Base-by-base conservation (phyloP, 92 coral and sea anemone genomes). In the Epizoanthus scotinus region DNA sequence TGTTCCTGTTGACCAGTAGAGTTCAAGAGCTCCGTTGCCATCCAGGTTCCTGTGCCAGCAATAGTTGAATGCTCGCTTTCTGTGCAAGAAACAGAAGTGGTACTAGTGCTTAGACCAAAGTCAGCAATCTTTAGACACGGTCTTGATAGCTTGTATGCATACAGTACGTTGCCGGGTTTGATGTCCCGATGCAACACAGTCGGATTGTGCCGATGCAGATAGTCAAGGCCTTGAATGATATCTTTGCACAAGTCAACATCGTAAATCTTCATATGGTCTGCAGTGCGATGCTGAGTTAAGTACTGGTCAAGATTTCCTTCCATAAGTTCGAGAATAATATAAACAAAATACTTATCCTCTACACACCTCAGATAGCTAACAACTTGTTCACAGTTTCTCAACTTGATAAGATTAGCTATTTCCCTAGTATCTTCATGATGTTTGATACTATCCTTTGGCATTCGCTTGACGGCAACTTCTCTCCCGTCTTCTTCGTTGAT, bases 281-380 rank as follows among this genome's bases (percentile, higher is more conserved):
- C 29, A 9, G 44, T 44, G 9, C 49, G 49, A 19, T 24, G 22
- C 25, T 19, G n/a, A n/a, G n/a, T 42, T 8, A 72, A 17, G 58
- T 47, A 50, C 28, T 44, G 40, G 2, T 72, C 78, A 49, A 72
- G 78, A n/a, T 44, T 72, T 19, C 78, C 78, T 42, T 71, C 78
- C 78, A 71, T 71, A 26, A 71, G 61, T 15, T 71, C 78, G 26
- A 71, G 42, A 44, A 71, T 44, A 25, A 71, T 14, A 61, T 17
- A 71, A 7, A 28, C 31, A 36, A 71, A 71, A 2, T 6, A 7
- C 0, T 8, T 10, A 2, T 71, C 60, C 20, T 42, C 60, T 25
- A 13, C 2, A 61, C 8, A 20, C 28, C 22, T 15, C 19, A 72
- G 18, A 44, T 47, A 50, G 1, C 15, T 22, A 18, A 72, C 78